Evolutionary conservation across 2,888 invertebrate species (phyloP).

Genomic region (Helicoverpa assulta): DNA sequence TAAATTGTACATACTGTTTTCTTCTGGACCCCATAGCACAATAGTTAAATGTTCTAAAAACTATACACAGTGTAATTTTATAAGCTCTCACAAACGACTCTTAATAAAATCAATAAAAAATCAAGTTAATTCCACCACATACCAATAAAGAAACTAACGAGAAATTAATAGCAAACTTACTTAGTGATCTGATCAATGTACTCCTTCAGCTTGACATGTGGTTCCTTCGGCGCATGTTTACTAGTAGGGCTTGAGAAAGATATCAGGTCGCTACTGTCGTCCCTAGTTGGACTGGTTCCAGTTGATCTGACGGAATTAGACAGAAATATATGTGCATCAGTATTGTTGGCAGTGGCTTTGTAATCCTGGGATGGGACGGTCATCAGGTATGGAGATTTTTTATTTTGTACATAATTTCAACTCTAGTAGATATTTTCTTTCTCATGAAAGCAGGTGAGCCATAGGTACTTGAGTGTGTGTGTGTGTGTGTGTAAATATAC

Average conservation of each 20-base stretch:
- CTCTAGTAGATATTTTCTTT: not conserved
- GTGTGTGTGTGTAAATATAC: no score
- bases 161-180: slow-evolving; percentile 60
- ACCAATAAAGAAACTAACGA: slow-evolving; percentile 5
- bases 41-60: not conserved
- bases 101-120: not conserved
- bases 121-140: not conserved
- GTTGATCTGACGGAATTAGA: slow-evolving; percentile 75
- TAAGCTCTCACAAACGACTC: not conserved
- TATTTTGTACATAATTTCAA: not conserved
- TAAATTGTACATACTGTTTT: not conserved
- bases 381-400: slow-evolving; percentile 6
- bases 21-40: not conserved
- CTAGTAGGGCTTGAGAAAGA: slow-evolving; percentile 92
- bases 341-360: slow-evolving; percentile 26
- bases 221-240: slow-evolving; percentile 84
- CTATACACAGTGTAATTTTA: no score
- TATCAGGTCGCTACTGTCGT: slow-evolving; percentile 91
- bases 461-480: no score
- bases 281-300: slow-evolving; percentile 82
- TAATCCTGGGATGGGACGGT: not conserved
- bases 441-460: no score
- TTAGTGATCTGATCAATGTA: slow-evolving; percentile 85
- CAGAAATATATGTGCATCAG: slow-evolving; percentile 33
- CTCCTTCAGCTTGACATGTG: slow-evolving; percentile 90